Percentiles rank a stretch among this genome's conserved stretches.
Evolutionary conservation across 1,140 invertebrate species (phyloP).

Genomic region (Leptestheria dahalacensis): DNA sequence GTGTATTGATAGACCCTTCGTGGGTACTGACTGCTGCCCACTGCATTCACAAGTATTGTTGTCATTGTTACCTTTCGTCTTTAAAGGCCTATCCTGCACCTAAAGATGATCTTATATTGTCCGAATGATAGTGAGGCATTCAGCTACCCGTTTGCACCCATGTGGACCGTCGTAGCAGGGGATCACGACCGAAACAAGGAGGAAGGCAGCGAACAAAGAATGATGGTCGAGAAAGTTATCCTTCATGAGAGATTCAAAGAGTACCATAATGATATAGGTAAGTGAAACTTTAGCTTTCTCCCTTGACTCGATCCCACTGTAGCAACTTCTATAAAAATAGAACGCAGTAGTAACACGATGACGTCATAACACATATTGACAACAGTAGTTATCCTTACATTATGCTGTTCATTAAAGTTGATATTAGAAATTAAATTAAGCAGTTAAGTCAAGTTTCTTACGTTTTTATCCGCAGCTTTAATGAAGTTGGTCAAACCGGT

Average conservation of each 20-base stretch:
- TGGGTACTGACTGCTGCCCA: constrained; percentile 84
- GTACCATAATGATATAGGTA: constrained; percentile 75
- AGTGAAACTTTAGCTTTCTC: no score
- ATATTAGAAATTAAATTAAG: neutral
- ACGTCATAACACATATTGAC: no score
- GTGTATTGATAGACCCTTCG: constrained; percentile 60
- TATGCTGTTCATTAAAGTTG: no score
- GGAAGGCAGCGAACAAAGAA: constrained; percentile 52
- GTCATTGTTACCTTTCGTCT: constrained; percentile 2
- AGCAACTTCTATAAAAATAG: no score
- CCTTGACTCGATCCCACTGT: no score
- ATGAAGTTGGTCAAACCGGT: neutral
- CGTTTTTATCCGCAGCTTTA: no score
- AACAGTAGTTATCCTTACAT: no score
- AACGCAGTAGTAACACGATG: no score
- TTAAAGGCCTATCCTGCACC: neutral
- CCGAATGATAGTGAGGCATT: neutral
- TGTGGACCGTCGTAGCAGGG: neutral
- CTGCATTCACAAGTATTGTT: constrained; percentile 69
- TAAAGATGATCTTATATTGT: neutral
- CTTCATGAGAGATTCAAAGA: constrained; percentile 69
- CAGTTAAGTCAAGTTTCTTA: neutral
- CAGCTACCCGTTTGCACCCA: neutral
- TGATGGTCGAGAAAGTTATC: constrained; percentile 63
- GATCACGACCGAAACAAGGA: constrained; percentile 30